These are phyloP conservation scores for Drosophila ambigua DNA, from an alignment of 1,140 invertebrate species.

Conservation along the genomic window DNA sequence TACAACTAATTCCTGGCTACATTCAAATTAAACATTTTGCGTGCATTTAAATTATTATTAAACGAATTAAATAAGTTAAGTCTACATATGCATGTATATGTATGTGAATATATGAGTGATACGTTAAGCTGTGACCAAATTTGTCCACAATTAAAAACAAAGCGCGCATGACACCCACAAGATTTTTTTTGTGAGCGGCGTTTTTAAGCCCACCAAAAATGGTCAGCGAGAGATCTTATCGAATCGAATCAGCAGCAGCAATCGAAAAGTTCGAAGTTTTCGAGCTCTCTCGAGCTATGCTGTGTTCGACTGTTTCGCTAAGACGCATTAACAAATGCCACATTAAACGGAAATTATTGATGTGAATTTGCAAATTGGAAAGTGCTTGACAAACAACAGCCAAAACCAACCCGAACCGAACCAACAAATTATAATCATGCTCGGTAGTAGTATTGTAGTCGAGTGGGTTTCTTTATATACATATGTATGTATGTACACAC, in stretches of 20 bases:
- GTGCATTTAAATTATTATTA: slow-evolving; percentile 36
- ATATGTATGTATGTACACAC: no score
- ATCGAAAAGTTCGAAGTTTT: slow-evolving; percentile 1
- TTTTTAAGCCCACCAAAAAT: slow-evolving; percentile 69
- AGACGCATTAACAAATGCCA: slow-evolving; percentile 75
- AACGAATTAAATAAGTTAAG: slow-evolving; percentile 51
- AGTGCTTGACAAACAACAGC: slow-evolving; percentile 50
- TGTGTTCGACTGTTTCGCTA: slow-evolving; percentile 29
- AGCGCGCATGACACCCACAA: slow-evolving; percentile 59
- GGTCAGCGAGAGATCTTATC: slow-evolving; percentile 19
- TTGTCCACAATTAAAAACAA: slow-evolving; percentile 77
- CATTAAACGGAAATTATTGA: slow-evolving; percentile 80
- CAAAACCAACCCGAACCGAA: background rate
- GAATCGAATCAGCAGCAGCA: no score
- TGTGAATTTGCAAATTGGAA: slow-evolving; percentile 72
- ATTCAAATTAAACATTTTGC: no score
- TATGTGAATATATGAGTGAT: slow-evolving; percentile 6
- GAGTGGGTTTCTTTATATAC: no score
- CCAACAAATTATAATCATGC: slow-evolving; percentile 30
- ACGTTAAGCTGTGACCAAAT: slow-evolving; percentile 69
- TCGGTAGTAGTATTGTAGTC: slow-evolving; percentile 6
- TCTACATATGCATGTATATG: no score
- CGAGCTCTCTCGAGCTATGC: slow-evolving; percentile 6
- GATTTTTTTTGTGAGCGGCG: slow-evolving; percentile 42
- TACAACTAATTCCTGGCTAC: no score